phyloP scores from a whole-genome alignment of 2,113 vertebrate genomes.

The Falcunculus frontatus region DNA sequence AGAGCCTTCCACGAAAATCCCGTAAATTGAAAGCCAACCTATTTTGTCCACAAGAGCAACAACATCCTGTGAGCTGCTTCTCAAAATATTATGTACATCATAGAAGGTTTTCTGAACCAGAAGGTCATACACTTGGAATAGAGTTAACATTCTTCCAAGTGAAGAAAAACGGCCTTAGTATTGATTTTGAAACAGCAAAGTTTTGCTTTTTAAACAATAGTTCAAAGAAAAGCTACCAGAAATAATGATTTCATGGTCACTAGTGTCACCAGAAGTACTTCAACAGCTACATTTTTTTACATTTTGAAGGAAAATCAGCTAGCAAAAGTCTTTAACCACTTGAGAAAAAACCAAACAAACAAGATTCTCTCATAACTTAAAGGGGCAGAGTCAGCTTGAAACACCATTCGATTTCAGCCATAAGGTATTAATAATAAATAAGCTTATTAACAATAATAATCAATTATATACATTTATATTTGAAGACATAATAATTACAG shows the following conservation, averaged over 20 bases:
- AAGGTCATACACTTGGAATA: not conserved
- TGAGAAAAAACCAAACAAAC: not conserved
- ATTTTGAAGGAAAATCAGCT: not conserved
- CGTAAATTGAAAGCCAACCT: not conserved
- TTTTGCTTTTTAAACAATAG: not conserved
- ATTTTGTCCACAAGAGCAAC: not conserved
- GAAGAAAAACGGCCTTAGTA: not conserved
- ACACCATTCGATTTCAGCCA: not conserved
- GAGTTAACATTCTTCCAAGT: not conserved
- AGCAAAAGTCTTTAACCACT: not conserved
- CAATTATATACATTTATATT: not conserved
- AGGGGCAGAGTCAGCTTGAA: conserved; percentile 20
- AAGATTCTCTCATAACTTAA: not conserved
- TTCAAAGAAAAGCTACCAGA: not conserved
- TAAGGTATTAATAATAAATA: not conserved
- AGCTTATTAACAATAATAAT: not conserved
- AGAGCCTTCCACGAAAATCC: not conserved
- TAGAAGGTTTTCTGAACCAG: not conserved
- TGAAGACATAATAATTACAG: not conserved
- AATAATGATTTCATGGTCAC: not conserved
- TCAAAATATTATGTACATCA: not conserved
- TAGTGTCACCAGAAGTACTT: not conserved
- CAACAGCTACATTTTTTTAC: not conserved
- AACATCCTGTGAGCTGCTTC: not conserved
- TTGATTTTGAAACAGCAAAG: not conserved